phyloP scores from a whole-genome alignment of 64 coral and sea anemone genomes.

The Montipora foliosa region DNA sequence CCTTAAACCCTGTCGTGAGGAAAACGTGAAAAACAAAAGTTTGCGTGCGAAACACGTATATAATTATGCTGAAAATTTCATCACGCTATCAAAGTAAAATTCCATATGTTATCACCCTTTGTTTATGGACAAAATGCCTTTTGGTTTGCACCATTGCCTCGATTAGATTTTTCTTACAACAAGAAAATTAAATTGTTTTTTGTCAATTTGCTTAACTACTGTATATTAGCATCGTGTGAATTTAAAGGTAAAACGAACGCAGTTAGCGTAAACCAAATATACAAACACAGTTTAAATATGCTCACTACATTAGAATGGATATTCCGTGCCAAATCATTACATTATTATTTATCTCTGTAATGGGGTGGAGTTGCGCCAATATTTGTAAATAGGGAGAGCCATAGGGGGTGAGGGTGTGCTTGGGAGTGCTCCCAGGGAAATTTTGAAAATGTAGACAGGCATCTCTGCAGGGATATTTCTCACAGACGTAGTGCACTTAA shows the following conservation, averaged over 20 bases:
- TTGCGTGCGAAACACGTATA: constrained; percentile 35
- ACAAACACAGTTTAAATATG: neutral
- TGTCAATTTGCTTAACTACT: neutral
- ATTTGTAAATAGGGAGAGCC: neutral
- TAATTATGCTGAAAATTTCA: constrained; percentile 48
- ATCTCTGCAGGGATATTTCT: neutral
- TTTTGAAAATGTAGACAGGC: neutral
- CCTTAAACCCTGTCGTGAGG: neutral
- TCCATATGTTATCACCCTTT: neutral
- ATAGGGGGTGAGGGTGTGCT: neutral
- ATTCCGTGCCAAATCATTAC: neutral
- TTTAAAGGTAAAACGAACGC: neutral
- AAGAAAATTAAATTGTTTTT: neutral
- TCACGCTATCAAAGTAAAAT: constrained; percentile 3
- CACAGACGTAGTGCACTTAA: too few species aligned
- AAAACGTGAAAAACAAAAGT: constrained; percentile 9
- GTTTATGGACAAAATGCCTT: constrained; percentile 24
- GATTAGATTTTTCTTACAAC: too few species aligned
- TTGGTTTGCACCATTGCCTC: neutral
- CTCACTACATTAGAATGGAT: neutral
- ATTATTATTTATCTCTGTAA: neutral
- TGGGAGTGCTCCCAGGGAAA: neutral
- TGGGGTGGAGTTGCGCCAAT: neutral
- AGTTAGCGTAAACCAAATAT: neutral
- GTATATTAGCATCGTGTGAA: neutral